Conservation (phyloP, 1,140 invertebrate genomes). For the Euwallacea fornicatus region DNA sequence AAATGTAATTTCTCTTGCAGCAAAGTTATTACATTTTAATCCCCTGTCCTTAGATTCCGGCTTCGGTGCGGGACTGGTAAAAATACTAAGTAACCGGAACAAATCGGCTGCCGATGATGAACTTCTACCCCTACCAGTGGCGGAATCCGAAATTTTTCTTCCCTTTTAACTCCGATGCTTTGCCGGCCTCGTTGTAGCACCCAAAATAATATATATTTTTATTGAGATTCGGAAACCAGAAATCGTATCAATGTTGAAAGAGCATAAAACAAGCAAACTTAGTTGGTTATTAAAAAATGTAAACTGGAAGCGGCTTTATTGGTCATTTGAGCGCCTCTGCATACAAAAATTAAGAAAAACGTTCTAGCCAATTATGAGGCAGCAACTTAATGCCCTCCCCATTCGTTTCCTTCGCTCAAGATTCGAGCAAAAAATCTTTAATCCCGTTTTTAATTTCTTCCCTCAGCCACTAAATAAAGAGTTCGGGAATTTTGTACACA, state of each 20-base stretch:
- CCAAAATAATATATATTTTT: not conserved
- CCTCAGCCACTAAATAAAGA: constrained; percentile 38
- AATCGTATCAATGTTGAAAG: too few species aligned
- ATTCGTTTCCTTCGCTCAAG: constrained; percentile 17
- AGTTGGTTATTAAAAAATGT: too few species aligned
- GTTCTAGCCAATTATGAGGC: constrained; percentile 32
- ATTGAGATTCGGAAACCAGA: not conserved
- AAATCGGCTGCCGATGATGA: constrained; percentile 44
- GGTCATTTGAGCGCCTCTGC: constrained; percentile 16
- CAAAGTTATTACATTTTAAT: constrained; percentile 55
- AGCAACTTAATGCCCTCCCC: constrained; percentile 30
- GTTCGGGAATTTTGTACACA: constrained; percentile 37
- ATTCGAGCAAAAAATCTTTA: constrained; percentile 38
- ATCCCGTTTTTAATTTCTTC: constrained; percentile 41
- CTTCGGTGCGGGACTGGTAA: constrained; percentile 49
- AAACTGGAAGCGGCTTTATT: not conserved
- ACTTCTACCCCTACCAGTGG: constrained; percentile 21
- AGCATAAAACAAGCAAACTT: too few species aligned
- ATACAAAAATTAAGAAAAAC: constrained; percentile 23
- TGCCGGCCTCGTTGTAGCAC: too few species aligned
- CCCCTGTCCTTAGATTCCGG: constrained; percentile 49
- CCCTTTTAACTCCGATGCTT: not conserved
- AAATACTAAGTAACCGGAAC: constrained; percentile 53
- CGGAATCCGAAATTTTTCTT: not conserved
- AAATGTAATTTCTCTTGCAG: constrained; percentile 62